Percentiles rank a stretch among this genome's conserved stretches.
Conservation (phyloP, 37 sponge, comb jelly and placozoan species). For the Beroe forskalii region DNA sequence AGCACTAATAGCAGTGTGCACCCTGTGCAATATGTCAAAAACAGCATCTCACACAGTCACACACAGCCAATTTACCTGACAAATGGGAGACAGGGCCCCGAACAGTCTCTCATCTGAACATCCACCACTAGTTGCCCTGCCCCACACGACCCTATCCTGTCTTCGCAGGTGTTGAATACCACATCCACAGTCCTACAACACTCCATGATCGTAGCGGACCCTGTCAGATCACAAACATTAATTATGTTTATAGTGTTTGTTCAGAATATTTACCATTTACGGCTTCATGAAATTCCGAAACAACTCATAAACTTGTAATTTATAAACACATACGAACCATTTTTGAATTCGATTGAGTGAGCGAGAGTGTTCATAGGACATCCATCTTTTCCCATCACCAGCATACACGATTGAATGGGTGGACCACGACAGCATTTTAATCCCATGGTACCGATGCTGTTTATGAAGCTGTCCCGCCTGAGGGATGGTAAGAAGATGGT, state of each 20-base stretch:
- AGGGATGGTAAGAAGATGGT: no score
- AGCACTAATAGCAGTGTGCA: no score
- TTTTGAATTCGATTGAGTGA: constrained; percentile 31
- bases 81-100: not conserved
- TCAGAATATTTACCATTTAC: no score
- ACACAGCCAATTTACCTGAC: no score
- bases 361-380: constrained; percentile 8
- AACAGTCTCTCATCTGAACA: not conserved
- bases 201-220: not conserved
- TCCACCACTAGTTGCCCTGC: not conserved
- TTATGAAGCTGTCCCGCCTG: not conserved
- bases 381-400: not conserved
- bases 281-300: no score
- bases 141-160: not conserved
- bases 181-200: not conserved
- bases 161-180: not conserved
- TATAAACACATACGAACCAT: no score
- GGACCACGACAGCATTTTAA: constrained; percentile 2
- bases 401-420: not conserved
- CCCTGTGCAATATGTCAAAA: no score
- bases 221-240: not conserved
- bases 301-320: no score
- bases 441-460: not conserved
- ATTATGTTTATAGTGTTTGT: no score
- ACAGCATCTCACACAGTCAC: no score